These are phyloP conservation scores for Lepidurus couesii DNA, from an alignment of 1,140 invertebrate genomes.

Conservation along the genomic window DNA sequence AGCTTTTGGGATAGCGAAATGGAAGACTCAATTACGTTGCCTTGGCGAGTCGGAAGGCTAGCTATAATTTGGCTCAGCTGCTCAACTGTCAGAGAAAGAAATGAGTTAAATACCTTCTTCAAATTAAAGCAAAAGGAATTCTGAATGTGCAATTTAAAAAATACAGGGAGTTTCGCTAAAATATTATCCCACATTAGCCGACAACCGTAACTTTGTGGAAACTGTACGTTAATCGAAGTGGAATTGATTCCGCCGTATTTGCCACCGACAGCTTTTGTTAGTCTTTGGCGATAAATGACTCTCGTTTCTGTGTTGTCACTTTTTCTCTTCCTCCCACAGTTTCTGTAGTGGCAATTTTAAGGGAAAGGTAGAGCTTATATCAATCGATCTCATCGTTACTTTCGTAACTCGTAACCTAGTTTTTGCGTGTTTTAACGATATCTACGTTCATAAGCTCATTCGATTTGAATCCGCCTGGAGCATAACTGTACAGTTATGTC, in stretches of 20 bases:
- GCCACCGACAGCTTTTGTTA: neutral
- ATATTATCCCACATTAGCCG: neutral
- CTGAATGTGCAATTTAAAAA: neutral
- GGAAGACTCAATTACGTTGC: neutral
- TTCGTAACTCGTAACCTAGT: neutral
- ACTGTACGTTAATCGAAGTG: constrained; percentile 2
- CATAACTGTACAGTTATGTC: too few species aligned
- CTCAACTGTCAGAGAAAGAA: neutral
- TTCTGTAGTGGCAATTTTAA: neutral
- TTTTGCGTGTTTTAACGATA: too few species aligned
- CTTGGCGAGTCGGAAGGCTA: neutral
- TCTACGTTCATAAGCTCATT: too few species aligned
- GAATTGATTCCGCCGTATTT: neutral
- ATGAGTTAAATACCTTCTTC: neutral
- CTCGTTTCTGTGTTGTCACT: neutral
- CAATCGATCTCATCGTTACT: neutral
- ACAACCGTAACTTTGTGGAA: neutral
- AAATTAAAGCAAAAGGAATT: neutral
- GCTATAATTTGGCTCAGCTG: neutral
- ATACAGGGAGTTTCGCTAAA: neutral
- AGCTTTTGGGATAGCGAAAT: neutral
- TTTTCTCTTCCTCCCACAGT: neutral
- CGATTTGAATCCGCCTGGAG: too few species aligned
- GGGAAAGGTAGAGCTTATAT: neutral
- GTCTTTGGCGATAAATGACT: neutral